These are phyloP conservation scores for Siniperca knerii DNA, from an alignment of 2,113 vertebrate species.

Conservation along the genomic window DNA sequence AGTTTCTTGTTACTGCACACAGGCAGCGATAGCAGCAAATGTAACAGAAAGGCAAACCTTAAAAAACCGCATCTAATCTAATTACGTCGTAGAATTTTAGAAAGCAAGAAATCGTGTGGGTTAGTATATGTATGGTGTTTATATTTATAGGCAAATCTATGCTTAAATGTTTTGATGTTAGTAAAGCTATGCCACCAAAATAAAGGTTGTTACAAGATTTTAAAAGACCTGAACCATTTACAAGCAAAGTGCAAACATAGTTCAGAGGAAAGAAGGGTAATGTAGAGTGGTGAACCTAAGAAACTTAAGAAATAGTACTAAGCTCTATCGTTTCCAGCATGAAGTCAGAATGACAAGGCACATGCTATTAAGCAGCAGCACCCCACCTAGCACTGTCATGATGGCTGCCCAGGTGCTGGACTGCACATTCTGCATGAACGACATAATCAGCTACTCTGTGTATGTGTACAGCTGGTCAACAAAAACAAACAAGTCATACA, in stretches of 20 bases:
- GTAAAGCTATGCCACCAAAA: slow-evolving; percentile 80
- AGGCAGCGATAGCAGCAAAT: slow-evolving; percentile 66
- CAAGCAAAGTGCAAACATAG: slow-evolving; percentile 51
- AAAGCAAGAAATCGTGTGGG: slow-evolving; percentile 40
- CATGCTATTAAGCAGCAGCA: slow-evolving; percentile 76
- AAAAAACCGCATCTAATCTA: slow-evolving; percentile 60
- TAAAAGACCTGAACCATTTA: slow-evolving; percentile 47
- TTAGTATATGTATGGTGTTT: slow-evolving; percentile 52
- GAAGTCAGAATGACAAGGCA: slow-evolving; percentile 74
- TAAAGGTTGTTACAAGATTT: slow-evolving; percentile 45
- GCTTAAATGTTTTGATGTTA: slow-evolving; percentile 64
- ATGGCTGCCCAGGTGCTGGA: slow-evolving; percentile 51
- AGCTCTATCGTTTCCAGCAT: slow-evolving; percentile 53
- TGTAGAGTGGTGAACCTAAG: slow-evolving; percentile 31
- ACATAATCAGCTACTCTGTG: slow-evolving; percentile 38
- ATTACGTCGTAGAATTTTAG: slow-evolving; percentile 9
- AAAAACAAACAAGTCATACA: slow-evolving; percentile 59
- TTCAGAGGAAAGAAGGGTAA: slow-evolving; percentile 29
- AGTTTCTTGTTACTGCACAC: slow-evolving; percentile 66
- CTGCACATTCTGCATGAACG: slow-evolving; percentile 52
- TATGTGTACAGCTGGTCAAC: slow-evolving; percentile 37
- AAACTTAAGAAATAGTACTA: slow-evolving; percentile 43
- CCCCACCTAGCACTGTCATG: slow-evolving; percentile 46
- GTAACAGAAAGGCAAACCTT: slow-evolving; percentile 58
- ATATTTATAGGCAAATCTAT: slow-evolving; percentile 65